Evolutionary conservation across 1,140 invertebrate genomes (phyloP).

Genomic region (Caerostris extrusa): DNA sequence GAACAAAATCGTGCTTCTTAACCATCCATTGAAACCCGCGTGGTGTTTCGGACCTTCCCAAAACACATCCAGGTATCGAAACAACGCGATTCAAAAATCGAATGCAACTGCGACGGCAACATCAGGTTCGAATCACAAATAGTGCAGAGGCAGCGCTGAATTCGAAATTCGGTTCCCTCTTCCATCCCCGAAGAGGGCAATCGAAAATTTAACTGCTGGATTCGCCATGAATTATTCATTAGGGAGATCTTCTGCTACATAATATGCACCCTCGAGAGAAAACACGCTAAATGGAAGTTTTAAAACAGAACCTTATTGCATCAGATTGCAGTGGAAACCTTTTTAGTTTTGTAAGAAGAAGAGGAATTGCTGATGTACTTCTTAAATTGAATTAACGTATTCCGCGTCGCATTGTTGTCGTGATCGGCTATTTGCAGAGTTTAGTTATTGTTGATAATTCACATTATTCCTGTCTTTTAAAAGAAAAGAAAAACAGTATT

Average conservation of each 20-base stretch:
- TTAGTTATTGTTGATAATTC: neutral
- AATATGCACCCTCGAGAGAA: neutral
- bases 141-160: neutral
- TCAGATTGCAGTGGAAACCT: neutral
- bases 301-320: neutral
- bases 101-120: neutral
- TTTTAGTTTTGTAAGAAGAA: neutral
- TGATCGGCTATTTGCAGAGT: neutral
- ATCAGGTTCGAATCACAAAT: neutral
- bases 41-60: neutral
- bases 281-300: neutral
- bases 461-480: neutral
- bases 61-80: neutral
- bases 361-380: neutral
- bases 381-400: neutral
- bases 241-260: neutral
- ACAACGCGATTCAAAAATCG: too few species aligned
- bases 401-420: neutral
- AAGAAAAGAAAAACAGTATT: too few species aligned
- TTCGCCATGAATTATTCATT: constrained; percentile 13
- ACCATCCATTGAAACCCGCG: neutral
- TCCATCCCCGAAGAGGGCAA: neutral
- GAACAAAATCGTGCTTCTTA: neutral
- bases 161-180: neutral
- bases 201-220: neutral